Conservation (phyloP, 2,888 invertebrate species). For the Magallana nippona region DNA sequence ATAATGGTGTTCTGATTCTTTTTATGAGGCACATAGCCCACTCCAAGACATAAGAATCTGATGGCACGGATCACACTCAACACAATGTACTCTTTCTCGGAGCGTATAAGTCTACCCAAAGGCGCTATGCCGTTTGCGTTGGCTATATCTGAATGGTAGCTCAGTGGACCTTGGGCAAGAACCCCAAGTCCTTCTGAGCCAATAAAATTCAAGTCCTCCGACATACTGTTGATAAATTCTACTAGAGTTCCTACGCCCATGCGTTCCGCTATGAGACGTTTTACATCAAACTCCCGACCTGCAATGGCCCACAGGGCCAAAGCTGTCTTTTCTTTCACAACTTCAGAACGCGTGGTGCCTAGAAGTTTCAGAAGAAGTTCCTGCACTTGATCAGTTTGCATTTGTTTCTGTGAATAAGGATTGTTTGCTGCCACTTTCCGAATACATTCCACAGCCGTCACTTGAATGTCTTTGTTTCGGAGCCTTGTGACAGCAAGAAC, state of each 20-base stretch:
- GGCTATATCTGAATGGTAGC: slow-evolving; percentile 74
- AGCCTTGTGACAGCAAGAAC: slow-evolving; percentile 71
- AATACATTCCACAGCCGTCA: slow-evolving; percentile 76
- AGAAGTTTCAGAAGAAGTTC: slow-evolving; percentile 76
- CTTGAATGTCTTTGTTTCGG: slow-evolving; percentile 74
- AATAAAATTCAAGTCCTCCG: slow-evolving; percentile 77
- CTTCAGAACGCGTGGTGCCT: slow-evolving; percentile 68
- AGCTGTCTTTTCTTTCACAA: slow-evolving; percentile 75
- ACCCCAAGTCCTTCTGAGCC: slow-evolving; percentile 78
- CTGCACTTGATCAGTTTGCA: slow-evolving; percentile 72
- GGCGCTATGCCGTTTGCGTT: slow-evolving; percentile 75
- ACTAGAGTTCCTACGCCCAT: slow-evolving; percentile 77
- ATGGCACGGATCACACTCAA: slow-evolving; percentile 76
- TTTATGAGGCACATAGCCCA: slow-evolving; percentile 76
- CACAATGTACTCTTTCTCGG: slow-evolving; percentile 77
- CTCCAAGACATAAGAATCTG: slow-evolving; percentile 76
- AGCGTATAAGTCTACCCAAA: slow-evolving; percentile 73
- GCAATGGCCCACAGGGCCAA: slow-evolving; percentile 78
- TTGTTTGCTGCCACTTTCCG: slow-evolving; percentile 75
- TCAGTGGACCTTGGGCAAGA: slow-evolving; percentile 76
- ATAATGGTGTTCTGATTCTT: slow-evolving; percentile 75
- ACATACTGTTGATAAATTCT: slow-evolving; percentile 76
- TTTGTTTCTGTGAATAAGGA: slow-evolving; percentile 70
- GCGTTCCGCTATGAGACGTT: slow-evolving; percentile 74
- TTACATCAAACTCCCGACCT: slow-evolving; percentile 73